Evolutionary conservation across 1,140 invertebrate genomes (phyloP).

Genomic region (Caenorhabditis remanei): DNA sequence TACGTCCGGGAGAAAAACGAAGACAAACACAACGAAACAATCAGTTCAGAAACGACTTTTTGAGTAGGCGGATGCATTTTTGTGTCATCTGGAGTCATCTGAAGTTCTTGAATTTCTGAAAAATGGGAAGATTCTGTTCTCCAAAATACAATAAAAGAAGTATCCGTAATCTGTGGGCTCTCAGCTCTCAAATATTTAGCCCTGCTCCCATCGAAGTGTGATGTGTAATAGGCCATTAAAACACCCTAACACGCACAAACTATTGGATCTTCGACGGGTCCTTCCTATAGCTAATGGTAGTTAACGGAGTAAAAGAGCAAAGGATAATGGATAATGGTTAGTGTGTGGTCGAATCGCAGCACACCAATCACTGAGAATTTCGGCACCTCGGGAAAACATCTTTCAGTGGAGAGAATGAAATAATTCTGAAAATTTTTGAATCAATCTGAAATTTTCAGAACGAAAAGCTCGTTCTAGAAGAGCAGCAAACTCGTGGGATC

Average conservation of each 20-base stretch:
- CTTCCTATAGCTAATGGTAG: constrained; percentile 29
- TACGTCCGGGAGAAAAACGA: constrained; percentile 42
- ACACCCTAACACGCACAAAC: constrained; percentile 38
- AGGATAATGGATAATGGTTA: constrained; percentile 37
- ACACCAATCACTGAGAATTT: background rate
- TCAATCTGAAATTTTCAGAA: background rate
- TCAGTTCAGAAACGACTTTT: constrained; percentile 31
- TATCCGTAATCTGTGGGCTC: too few relatives aligned
- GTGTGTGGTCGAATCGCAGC: constrained; percentile 9
- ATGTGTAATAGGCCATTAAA: constrained; percentile 32
- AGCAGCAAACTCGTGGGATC: constrained; percentile 81
- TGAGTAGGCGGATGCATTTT: constrained; percentile 45
- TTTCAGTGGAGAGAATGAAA: too few relatives aligned
- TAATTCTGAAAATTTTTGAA: too few relatives aligned
- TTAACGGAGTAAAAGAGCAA: constrained; percentile 25
- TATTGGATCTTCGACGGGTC: background rate
- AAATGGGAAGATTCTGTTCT: background rate
- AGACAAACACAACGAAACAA: constrained; percentile 51
- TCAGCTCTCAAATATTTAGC: background rate
- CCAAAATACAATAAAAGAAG: too few relatives aligned
- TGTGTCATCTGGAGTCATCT: background rate
- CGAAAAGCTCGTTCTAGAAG: constrained; percentile 67
- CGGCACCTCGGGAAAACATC: background rate
- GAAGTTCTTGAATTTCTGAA: background rate
- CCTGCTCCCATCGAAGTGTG: constrained; percentile 3